Evolutionary conservation across 2,888 invertebrate species (phyloP).

Genomic region (Melieria omissa): DNA sequence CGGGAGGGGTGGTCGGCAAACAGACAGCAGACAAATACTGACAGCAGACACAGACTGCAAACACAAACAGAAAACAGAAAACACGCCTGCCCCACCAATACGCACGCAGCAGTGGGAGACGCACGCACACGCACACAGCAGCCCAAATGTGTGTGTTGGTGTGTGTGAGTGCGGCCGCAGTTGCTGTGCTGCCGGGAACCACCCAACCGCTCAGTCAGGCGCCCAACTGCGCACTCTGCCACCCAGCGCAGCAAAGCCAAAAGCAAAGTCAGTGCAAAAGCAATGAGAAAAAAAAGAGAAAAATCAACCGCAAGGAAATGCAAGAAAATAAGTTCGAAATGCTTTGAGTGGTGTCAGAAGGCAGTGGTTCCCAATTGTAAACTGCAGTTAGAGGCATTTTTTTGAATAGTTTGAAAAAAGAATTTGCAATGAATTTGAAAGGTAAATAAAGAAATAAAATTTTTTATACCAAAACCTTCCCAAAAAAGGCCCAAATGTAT

Average conservation of each 20-base stretch:
- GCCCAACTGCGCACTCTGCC: too few relatives aligned
- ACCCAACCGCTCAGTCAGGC: constrained; percentile 19
- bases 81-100: constrained; percentile 32
- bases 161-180: background rate
- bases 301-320: background rate
- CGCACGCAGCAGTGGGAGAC: constrained; percentile 28
- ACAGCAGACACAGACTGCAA: constrained; percentile 40
- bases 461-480: too few relatives aligned
- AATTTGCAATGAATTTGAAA: too few relatives aligned
- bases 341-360: too few relatives aligned
- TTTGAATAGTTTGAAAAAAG: too few relatives aligned
- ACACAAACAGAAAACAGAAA: constrained; percentile 20
- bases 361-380: too few relatives aligned
- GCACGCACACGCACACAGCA: constrained; percentile 31
- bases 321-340: too few relatives aligned
- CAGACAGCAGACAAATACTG: constrained; percentile 49
- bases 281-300: background rate
- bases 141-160: constrained; percentile 3
- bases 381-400: too few relatives aligned
- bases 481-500: too few relatives aligned
- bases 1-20: constrained; percentile 10
- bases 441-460: too few relatives aligned
- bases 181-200: constrained; percentile 8
- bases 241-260: background rate
- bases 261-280: constrained; percentile 1